Percentiles rank a stretch among this genome's conserved stretches.
These are phyloP conservation scores for Hydrolagus colliei DNA, from an alignment of 2,797 vertebrate species.

Conservation along the genomic window DNA sequence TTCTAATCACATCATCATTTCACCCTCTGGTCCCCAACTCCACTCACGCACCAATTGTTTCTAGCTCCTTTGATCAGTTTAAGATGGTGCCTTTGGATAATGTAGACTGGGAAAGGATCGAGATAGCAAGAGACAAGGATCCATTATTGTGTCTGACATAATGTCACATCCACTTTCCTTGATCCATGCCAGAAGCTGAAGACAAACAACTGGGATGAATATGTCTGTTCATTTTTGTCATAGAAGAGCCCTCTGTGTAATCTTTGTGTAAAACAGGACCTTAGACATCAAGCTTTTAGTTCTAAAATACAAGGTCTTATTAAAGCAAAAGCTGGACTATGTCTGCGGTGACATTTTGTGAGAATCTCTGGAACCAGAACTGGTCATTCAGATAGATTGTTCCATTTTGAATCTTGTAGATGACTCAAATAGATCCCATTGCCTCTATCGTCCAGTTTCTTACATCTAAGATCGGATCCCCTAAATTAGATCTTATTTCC, in stretches of 20 bases:
- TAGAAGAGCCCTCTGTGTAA: neutral
- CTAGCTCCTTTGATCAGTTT: neutral
- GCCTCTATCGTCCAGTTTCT: too few species aligned
- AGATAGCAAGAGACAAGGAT: constrained; percentile 1
- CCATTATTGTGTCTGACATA: neutral
- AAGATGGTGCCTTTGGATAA: neutral
- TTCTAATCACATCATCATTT: neutral
- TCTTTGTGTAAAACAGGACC: neutral
- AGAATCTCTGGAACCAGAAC: neutral
- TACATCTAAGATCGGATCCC: too few species aligned
- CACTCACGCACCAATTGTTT: neutral
- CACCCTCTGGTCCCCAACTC: neutral
- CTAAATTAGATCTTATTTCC: too few species aligned
- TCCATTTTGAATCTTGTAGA: too few species aligned
- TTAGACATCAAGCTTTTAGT: neutral
- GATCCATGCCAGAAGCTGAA: neutral
- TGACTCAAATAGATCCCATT: too few species aligned
- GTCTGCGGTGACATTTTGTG: neutral
- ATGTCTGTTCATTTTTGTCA: neutral
- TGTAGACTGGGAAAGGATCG: neutral
- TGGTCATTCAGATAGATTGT: neutral
- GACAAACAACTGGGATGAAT: neutral
- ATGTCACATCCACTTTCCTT: neutral
- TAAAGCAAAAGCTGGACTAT: neutral
- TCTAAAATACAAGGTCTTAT: neutral